phyloP scores from a whole-genome alignment of 2,888 invertebrate species.

The Eupithecia pulchellata region DNA sequence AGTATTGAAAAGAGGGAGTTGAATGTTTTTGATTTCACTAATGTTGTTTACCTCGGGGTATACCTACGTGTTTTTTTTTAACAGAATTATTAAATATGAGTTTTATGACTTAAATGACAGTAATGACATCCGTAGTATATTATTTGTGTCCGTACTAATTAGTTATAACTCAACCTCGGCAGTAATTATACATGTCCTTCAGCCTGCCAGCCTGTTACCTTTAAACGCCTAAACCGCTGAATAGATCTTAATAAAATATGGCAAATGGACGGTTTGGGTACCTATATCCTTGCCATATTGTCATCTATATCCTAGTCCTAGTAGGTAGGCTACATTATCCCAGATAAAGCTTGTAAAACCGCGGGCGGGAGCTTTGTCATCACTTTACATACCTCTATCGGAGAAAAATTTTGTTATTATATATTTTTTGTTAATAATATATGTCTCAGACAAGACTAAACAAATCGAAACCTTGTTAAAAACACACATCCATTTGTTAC shows the following conservation, averaged over 20 bases:
- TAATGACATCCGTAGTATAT: background rate
- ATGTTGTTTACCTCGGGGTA: too few relatives aligned
- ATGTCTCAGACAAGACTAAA: conserved; percentile 13
- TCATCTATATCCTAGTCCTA: too few relatives aligned
- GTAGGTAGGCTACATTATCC: background rate
- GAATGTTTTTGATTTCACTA: too few relatives aligned
- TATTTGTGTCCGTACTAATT: background rate
- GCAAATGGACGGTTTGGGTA: too few relatives aligned
- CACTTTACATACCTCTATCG: background rate
- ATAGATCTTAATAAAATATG: background rate
- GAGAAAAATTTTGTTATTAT: background rate
- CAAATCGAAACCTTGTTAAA: conserved; percentile 41
- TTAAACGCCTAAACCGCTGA: background rate
- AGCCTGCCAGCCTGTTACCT: background rate
- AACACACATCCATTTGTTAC: conserved; percentile 39
- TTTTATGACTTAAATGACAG: background rate
- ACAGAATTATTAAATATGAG: background rate
- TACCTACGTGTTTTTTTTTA: background rate
- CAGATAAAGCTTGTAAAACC: background rate
- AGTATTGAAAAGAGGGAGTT: background rate
- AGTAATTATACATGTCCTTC: background rate
- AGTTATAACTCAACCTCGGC: background rate
- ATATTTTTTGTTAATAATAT: background rate
- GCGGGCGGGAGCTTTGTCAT: background rate
- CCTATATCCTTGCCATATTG: too few relatives aligned